phyloP scores from a whole-genome alignment of 2,113 vertebrate species.

The Phodopus roborovskii region DNA sequence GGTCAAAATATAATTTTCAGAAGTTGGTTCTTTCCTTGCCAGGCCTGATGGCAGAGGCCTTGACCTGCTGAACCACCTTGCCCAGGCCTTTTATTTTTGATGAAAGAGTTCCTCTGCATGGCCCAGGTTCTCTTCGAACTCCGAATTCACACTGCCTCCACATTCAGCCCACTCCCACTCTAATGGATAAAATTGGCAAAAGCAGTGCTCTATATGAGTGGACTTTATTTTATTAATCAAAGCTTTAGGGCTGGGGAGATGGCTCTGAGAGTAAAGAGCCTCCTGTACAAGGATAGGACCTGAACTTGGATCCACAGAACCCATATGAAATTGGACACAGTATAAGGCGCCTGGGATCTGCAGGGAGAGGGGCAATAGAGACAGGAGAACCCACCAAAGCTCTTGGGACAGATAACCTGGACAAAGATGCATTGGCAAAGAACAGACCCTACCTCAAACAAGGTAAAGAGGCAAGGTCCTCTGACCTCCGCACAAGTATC shows the following conservation, averaged over 20 bases:
- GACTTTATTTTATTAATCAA: background rate
- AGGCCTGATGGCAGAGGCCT: too few relatives aligned
- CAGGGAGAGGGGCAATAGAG: background rate
- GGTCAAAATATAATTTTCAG: background rate
- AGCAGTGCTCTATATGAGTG: constrained; percentile 1
- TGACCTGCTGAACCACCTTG: background rate
- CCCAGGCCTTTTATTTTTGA: background rate
- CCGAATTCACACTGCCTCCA: background rate
- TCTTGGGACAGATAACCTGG: background rate
- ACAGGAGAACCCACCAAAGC: too few relatives aligned
- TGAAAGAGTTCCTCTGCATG: background rate
- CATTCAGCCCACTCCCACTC: background rate
- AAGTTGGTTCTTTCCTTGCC: background rate
- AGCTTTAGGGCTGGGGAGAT: background rate
- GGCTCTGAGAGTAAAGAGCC: background rate
- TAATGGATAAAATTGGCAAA: constrained; percentile 8
- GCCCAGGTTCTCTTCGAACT: background rate
- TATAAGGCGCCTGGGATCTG: background rate
- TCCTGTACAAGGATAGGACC: background rate
- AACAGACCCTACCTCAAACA: background rate
- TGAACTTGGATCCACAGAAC: background rate
- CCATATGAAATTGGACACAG: background rate
- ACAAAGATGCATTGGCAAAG: too few relatives aligned
- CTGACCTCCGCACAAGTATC: background rate
- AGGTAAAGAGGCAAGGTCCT: background rate